phyloP scores from a whole-genome alignment of 1,140 invertebrate species.

The Magallana ariakensis region DNA sequence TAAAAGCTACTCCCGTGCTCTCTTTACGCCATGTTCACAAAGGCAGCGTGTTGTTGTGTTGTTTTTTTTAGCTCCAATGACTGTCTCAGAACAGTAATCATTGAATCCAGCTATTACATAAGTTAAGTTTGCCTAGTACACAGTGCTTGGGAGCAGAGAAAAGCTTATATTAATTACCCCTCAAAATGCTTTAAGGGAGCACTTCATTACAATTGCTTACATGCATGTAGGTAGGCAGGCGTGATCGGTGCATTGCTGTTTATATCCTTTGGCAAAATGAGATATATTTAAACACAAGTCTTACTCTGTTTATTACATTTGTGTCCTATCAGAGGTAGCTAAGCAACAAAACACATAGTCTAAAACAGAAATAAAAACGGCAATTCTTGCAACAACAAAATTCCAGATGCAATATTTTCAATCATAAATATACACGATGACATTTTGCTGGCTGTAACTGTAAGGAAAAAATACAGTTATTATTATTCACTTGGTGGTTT shows the following conservation, averaged over 20 bases:
- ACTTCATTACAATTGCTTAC: not conserved
- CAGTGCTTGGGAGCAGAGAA: not conserved
- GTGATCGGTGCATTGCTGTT: no score
- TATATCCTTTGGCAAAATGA: not conserved
- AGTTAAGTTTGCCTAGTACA: no score
- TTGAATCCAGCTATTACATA: no score
- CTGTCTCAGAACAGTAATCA: no score
- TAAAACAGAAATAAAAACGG: not conserved
- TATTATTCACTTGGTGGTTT: not conserved
- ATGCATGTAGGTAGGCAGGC: not conserved
- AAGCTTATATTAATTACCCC: slow-evolving; percentile 6
- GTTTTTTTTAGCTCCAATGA: no score
- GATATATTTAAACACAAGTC: not conserved
- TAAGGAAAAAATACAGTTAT: not conserved
- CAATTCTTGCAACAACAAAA: not conserved
- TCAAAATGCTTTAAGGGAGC: not conserved
- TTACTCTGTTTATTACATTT: not conserved
- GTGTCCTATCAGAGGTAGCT: not conserved
- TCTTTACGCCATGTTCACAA: no score
- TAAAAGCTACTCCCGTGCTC: no score
- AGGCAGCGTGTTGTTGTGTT: no score
- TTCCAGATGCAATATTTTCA: not conserved
- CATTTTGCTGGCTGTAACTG: not conserved
- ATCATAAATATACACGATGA: not conserved
- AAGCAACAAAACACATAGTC: not conserved